Conservation (phyloP, 2,113 vertebrate genomes). For the Peromyscus polionotus region DNA sequence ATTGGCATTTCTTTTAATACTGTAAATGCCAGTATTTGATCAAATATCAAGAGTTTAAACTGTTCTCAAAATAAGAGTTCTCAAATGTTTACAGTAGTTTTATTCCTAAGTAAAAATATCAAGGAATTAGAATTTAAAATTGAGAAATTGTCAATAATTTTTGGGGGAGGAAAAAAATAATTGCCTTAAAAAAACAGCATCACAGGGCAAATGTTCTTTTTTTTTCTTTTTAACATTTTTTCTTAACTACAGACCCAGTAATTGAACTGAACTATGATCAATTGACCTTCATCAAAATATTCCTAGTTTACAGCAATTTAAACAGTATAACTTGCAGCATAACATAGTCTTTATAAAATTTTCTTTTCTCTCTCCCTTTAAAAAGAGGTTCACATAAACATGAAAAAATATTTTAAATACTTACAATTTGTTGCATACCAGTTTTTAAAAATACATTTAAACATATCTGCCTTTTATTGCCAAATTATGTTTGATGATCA, state of each 20-base stretch:
- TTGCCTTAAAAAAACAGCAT: conserved; percentile 54
- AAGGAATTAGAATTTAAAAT: conserved; percentile 70
- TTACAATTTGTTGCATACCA: conserved; percentile 35
- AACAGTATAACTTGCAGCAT: conserved; percentile 19
- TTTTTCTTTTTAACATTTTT: conserved; percentile 26
- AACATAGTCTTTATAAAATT: conserved; percentile 36
- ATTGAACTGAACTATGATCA: conserved; percentile 60
- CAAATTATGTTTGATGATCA: conserved; percentile 46
- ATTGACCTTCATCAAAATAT: conserved; percentile 67
- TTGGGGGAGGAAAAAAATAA: conserved; percentile 70
- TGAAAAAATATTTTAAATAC: conserved; percentile 39
- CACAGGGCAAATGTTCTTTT: conserved; percentile 21
- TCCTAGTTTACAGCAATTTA: conserved; percentile 66
- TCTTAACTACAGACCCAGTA: conserved; percentile 46
- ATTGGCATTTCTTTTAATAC: conserved; percentile 53
- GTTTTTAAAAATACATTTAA: neutral
- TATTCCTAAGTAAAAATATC: conserved; percentile 57
- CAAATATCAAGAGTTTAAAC: conserved; percentile 67
- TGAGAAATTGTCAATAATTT: conserved; percentile 70
- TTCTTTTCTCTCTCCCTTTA: conserved; percentile 63
- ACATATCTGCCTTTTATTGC: conserved; percentile 42
- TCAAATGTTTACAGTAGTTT: conserved; percentile 73
- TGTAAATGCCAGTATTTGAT: conserved; percentile 44
- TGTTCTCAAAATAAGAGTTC: conserved; percentile 46
- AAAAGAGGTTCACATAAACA: conserved; percentile 59